Evolutionary conservation across 2,888 invertebrate species (phyloP).

Genomic region (Micropterix aruncella): DNA sequence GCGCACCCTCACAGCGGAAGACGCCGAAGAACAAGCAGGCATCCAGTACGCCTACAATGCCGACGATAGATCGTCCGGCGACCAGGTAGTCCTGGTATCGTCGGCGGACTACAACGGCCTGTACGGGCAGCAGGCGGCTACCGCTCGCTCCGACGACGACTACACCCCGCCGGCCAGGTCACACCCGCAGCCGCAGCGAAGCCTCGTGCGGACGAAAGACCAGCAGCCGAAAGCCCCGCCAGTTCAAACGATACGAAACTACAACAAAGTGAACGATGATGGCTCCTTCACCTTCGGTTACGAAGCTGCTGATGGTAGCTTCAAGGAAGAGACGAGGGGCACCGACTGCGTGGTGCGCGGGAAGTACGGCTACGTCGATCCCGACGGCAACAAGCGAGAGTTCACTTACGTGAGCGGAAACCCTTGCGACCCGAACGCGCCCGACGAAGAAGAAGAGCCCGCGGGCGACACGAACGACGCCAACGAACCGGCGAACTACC

Average conservation of each 20-base stretch:
- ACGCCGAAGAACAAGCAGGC: not conserved
- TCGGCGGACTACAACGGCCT: constrained; percentile 27
- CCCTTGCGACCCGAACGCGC: constrained; percentile 75
- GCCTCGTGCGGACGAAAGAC: constrained; percentile 35
- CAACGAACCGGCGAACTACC: constrained; percentile 48
- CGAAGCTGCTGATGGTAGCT: constrained; percentile 73
- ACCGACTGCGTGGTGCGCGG: constrained; percentile 78
- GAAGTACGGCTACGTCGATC: constrained; percentile 78
- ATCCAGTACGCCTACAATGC: not conserved
- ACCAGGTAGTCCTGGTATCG: constrained; percentile 30
- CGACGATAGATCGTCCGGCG: not conserved
- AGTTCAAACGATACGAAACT: constrained; percentile 71
- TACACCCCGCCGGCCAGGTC: constrained; percentile 24
- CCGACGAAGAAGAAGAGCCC: constrained; percentile 48
- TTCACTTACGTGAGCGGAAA: constrained; percentile 79
- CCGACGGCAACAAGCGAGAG: constrained; percentile 73
- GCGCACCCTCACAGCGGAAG: not conserved
- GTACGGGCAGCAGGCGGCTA: constrained; percentile 27
- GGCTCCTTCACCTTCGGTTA: constrained; percentile 77
- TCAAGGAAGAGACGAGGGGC: constrained; percentile 76
- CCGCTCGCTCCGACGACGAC: constrained; percentile 20
- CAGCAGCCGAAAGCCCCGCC: constrained; percentile 50
- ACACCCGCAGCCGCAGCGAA: constrained; percentile 11
- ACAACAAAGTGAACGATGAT: constrained; percentile 72
- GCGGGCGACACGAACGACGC: constrained; percentile 46